Evolutionary conservation across 2,113 vertebrate genomes (phyloP).

Genomic region (Stigmatopora nigra): DNA sequence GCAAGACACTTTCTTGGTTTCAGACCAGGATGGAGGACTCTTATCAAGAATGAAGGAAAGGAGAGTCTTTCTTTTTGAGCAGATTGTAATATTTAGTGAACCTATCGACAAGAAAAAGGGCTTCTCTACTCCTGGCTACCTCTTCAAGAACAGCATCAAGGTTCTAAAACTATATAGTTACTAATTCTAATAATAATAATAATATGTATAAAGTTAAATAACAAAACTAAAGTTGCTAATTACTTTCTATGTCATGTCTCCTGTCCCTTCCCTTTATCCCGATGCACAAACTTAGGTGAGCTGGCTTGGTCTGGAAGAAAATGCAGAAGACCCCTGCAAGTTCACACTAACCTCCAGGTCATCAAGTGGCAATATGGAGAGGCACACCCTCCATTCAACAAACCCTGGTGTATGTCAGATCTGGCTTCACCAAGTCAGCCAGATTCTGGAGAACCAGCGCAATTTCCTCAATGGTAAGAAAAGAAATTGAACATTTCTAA

Average conservation of each 20-base stretch:
- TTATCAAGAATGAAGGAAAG: conserved; percentile 92
- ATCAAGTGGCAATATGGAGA: conserved; percentile 77
- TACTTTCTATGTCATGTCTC: background rate
- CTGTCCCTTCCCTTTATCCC: background rate
- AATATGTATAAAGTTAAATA: background rate
- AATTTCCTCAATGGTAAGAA: conserved; percentile 95
- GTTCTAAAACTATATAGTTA: conserved; percentile 50
- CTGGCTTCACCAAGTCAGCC: conserved; percentile 95
- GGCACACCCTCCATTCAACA: conserved; percentile 82
- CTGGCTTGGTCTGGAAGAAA: conserved; percentile 93
- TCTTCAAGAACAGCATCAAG: conserved; percentile 97
- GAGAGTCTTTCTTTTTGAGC: conserved; percentile 94
- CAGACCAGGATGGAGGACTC: conserved; percentile 86
- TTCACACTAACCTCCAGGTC: conserved; percentile 91
- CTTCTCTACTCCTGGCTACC: conserved; percentile 91
- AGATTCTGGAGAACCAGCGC: conserved; percentile 97
- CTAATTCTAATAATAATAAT: background rate
- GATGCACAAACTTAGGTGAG: conserved; percentile 75
- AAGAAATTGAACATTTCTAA: background rate
- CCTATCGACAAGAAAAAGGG: conserved; percentile 98
- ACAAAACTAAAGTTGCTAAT: background rate
- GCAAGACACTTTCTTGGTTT: conserved; percentile 94
- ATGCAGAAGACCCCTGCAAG: conserved; percentile 90
- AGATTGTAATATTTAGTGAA: conserved; percentile 98
- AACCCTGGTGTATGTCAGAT: conserved; percentile 82